These are phyloP conservation scores for Halichoerus grypus DNA, from an alignment of 2,113 vertebrate genomes.

Conservation along the genomic window DNA sequence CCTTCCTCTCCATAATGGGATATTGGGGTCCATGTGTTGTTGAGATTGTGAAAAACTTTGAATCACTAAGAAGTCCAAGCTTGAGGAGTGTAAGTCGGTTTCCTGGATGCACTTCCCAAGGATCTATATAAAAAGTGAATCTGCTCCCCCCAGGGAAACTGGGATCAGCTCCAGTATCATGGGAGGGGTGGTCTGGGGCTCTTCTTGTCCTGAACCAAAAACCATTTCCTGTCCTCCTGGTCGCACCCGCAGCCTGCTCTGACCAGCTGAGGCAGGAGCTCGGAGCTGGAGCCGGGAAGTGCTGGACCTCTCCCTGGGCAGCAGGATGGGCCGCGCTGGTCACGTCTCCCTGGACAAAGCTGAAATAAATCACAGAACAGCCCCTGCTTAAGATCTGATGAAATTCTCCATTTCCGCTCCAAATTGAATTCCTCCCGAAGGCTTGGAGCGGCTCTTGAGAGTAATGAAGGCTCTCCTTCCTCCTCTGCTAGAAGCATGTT, in stretches of 20 bases:
- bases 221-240: conserved; percentile 44
- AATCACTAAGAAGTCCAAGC: conserved; percentile 34
- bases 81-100: conserved; percentile 30
- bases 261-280: neutral
- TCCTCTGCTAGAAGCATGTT: conserved; percentile 61
- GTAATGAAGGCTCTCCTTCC: conserved; percentile 65
- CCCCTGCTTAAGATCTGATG: conserved; percentile 77
- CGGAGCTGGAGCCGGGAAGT: neutral
- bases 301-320: neutral
- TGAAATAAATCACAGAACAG: conserved; percentile 77
- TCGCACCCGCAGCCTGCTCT: conserved; percentile 27
- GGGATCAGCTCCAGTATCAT: conserved; percentile 55
- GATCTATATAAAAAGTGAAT: conserved; percentile 69
- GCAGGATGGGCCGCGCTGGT: neutral
- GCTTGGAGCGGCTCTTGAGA: conserved; percentile 44
- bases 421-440: conserved; percentile 76
- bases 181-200: conserved; percentile 38
- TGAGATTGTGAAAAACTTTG: conserved; percentile 46
- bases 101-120: conserved; percentile 52
- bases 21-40: neutral
- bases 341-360: conserved; percentile 62
- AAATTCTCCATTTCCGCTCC: conserved; percentile 77
- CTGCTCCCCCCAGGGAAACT: conserved; percentile 22
- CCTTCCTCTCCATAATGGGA: neutral
- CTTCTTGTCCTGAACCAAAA: conserved; percentile 38